These are phyloP conservation scores for Drosophila neoperkinsi DNA, from an alignment of 2,888 invertebrate species.

Conservation along the genomic window DNA sequence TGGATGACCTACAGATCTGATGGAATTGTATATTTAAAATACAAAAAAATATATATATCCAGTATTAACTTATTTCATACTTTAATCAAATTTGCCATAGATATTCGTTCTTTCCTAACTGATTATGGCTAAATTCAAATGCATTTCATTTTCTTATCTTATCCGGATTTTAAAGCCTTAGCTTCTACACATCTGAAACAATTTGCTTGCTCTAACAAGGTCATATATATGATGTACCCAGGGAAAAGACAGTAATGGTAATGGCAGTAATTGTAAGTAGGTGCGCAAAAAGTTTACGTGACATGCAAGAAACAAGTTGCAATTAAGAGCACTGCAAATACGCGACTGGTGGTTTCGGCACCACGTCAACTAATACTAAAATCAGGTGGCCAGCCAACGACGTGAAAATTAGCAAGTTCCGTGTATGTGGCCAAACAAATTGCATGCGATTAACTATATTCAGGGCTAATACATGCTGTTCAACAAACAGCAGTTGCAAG, in stretches of 20 bases:
- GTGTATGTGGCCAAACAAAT: slow-evolving; percentile 64
- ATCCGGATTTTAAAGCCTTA: neutral
- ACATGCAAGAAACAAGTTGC: slow-evolving; percentile 75
- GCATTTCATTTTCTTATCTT: neutral
- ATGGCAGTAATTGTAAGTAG: slow-evolving; percentile 24
- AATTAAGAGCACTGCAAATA: slow-evolving; percentile 64
- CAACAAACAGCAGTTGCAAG: slow-evolving; percentile 60
- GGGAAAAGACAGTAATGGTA: neutral
- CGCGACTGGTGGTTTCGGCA: slow-evolving; percentile 13
- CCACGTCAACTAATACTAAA: neutral
- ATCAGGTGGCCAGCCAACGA: slow-evolving; percentile 45
- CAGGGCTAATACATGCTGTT: slow-evolving; percentile 79
- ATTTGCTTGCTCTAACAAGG: neutral
- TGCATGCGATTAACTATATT: slow-evolving; percentile 79
- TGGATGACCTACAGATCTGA: slow-evolving; percentile 20
- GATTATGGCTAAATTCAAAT: neutral
- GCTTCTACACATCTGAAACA: neutral
- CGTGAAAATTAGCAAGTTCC: slow-evolving; percentile 75
- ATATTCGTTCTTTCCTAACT: neutral
- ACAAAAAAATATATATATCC: neutral
- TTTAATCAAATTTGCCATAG: neutral
- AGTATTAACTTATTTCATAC: neutral
- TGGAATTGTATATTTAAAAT: neutral
- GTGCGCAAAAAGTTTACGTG: slow-evolving; percentile 51
- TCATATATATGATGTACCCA: slow-evolving; percentile 14